Percentiles rank a stretch among this genome's conserved stretches.
phyloP scores from a whole-genome alignment of 2,888 invertebrate species.

The Agrotis ipsilon region DNA sequence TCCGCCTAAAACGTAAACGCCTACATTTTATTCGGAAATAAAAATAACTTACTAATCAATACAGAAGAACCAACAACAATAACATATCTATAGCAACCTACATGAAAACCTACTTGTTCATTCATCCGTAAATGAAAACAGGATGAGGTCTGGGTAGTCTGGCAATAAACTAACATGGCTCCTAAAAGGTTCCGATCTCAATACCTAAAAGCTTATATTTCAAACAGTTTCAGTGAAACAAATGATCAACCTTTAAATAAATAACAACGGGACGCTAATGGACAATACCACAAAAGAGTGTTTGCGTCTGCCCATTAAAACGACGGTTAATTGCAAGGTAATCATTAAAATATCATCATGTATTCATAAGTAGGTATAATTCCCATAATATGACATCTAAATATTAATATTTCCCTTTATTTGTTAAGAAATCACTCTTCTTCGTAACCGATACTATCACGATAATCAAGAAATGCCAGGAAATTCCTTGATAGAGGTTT shows the following conservation, averaged over 20 bases:
- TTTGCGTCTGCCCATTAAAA: conserved; percentile 2
- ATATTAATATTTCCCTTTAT: conserved; percentile 10
- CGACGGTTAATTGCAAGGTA: conserved; percentile 12
- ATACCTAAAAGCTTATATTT: conserved; percentile 1
- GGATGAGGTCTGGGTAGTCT: not conserved
- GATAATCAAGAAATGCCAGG: conserved; percentile 40
- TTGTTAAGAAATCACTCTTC: conserved; percentile 15
- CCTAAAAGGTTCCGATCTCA: not conserved
- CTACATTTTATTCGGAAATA: not conserved
- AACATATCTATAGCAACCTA: not conserved
- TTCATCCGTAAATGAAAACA: not conserved
- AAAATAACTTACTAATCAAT: conserved; percentile 2
- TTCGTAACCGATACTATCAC: conserved; percentile 8
- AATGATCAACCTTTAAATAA: conserved; percentile 33
- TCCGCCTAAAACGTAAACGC: not conserved
- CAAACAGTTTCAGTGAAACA: conserved; percentile 26
- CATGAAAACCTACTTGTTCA: not conserved
- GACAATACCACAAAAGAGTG: conserved; percentile 38
- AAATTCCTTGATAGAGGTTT: conserved; percentile 51
- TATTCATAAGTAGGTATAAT: conserved; percentile 8
- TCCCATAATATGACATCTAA: not conserved
- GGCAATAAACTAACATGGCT: conserved; percentile 1
- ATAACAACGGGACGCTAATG: conserved; percentile 38
- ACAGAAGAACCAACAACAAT: not conserved
- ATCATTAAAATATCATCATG: conserved; percentile 25